phyloP scores from a whole-genome alignment of 2,113 vertebrate species.

The Stigmatopora argus region DNA sequence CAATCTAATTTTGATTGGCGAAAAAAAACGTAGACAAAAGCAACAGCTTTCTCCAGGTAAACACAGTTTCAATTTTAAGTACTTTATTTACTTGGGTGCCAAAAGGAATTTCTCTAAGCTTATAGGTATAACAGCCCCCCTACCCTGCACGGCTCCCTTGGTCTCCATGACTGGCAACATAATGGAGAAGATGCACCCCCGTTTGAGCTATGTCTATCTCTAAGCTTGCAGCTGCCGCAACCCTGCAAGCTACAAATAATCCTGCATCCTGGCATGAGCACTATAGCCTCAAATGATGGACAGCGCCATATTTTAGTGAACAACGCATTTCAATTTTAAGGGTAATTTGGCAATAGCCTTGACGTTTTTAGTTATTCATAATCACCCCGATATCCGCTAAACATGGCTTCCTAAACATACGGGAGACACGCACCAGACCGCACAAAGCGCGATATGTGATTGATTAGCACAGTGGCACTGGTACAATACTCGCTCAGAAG shows the following conservation, averaged over 20 bases:
- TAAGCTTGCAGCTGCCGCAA: constrained; percentile 56
- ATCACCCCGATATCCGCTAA: constrained; percentile 65
- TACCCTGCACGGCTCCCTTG: constrained; percentile 14
- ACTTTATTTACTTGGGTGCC: constrained; percentile 19
- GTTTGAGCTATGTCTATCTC: constrained; percentile 55
- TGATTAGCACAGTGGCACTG: constrained; percentile 74
- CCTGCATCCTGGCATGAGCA: constrained; percentile 56
- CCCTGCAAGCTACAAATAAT: constrained; percentile 51
- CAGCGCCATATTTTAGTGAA: constrained; percentile 61
- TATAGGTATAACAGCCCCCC: constrained; percentile 47
- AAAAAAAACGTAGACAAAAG: constrained; percentile 9
- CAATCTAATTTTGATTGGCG: constrained; percentile 17
- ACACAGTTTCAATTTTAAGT: constrained; percentile 31
- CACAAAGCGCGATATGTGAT: constrained; percentile 64
- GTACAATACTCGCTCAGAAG: constrained; percentile 67
- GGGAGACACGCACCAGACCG: constrained; percentile 9
- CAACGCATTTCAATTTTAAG: constrained; percentile 64
- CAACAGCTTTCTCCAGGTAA: constrained; percentile 9
- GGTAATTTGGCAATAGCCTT: constrained; percentile 69
- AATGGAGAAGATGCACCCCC: constrained; percentile 43
- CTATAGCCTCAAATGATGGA: constrained; percentile 58
- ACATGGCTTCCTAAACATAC: constrained; percentile 41
- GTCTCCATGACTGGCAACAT: constrained; percentile 53
- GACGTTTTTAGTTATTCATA: constrained; percentile 57
- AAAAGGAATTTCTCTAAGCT: constrained; percentile 38